Evolutionary conservation across 1,140 invertebrate genomes (phyloP), one percentile per base, ranked within the genome.

Genomic region (Drosophila cardini): DNA sequence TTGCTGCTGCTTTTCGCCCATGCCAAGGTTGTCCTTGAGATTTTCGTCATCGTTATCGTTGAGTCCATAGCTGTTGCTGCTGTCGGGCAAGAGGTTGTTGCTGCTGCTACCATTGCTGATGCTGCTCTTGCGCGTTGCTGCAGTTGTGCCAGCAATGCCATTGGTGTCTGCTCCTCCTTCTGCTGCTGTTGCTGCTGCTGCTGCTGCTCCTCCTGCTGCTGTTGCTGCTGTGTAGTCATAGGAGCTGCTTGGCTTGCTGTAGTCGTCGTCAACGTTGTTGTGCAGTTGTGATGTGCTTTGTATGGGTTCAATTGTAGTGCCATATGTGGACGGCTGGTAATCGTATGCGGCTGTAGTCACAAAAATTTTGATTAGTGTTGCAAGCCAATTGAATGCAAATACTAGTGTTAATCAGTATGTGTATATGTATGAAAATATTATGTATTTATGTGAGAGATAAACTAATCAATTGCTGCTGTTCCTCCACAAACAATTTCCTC

Each of bases 21-120:
- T 73, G 77, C 90, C 90, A 79, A 91, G 72, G 81, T 91, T 90
- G 87, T 92, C 91, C 61, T 91, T 92, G 89, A 91, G 82, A 87
- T 91, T 91, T 76, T 92, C 91, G 76, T 91, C 91, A 87, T 92
- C 91, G 77, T 86, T 82, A 81, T 91, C 83, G 69, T 92, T 79
- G 84, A 85, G 77, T 74, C 84, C 79, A 63, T 90, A 85, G 63
- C 74, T 43, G 65, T 42, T 42, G 70, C 56, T 60, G 52, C 52
- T 64, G 16, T 50, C 75, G 15, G 40, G 40, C 61, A 56, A 74
- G 52, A 65, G 46, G 36, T 68, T 53, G 50, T 38, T 30, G 36
- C 57, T 73, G 72, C 21, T 26, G 21, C 21, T 26, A 5, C 56
- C 53, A 64, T 61, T 69, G 72, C 30, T 34, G 58, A 36, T 50